Percentiles rank a stretch among this genome's conserved stretches.
Conservation (phyloP, 2,113 vertebrate genomes). For the Lophochroa leadbeateri region DNA sequence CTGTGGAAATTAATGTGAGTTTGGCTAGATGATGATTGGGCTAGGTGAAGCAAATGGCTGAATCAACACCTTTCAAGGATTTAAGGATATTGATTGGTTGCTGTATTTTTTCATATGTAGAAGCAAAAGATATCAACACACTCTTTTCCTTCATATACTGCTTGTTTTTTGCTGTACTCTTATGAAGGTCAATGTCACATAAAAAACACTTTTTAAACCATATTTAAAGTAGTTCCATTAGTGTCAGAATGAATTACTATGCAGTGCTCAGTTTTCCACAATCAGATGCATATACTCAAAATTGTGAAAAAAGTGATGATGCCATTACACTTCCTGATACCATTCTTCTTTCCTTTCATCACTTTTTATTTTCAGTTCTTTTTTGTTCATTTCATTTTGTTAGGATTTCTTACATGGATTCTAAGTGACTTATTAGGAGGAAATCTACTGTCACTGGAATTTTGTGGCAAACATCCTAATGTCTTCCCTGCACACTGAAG, state of each 20-base stretch:
- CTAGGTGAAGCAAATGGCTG: background rate
- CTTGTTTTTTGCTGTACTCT: background rate
- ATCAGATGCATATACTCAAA: background rate
- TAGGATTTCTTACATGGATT: background rate
- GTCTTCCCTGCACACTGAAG: background rate
- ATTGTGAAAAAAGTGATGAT: background rate
- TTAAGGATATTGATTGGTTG: accelerated
- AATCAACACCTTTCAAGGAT: background rate
- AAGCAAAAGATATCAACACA: background rate
- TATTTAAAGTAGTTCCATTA: background rate
- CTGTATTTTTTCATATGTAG: background rate
- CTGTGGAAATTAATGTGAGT: background rate
- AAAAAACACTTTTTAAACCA: background rate
- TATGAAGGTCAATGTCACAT: background rate
- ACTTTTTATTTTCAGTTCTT: background rate
- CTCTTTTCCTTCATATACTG: background rate
- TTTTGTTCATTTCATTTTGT: background rate
- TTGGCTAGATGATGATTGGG: background rate
- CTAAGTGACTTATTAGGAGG: background rate
- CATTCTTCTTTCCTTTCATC: background rate
- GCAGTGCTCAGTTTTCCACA: background rate
- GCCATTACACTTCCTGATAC: background rate
- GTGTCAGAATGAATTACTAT: background rate
- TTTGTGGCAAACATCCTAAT: background rate
- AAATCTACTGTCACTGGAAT: background rate